These are phyloP conservation scores for Mellivora capensis DNA, from an alignment of 2,113 vertebrate species.

Conservation along the genomic window DNA sequence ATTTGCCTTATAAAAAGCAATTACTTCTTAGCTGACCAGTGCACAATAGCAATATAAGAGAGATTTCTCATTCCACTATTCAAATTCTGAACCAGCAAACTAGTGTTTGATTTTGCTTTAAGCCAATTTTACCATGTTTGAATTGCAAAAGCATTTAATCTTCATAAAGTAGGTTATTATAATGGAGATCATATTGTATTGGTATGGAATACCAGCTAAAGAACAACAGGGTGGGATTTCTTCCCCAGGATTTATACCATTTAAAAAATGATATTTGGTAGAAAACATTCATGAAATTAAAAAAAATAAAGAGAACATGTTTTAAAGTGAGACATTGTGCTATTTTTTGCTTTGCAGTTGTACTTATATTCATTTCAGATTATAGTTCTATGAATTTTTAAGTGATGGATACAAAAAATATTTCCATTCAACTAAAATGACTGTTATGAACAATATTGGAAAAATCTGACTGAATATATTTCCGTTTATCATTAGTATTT, in stretches of 20 bases:
- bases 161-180: constrained; percentile 89
- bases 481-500: not conserved
- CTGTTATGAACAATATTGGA: not conserved
- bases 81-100: constrained; percentile 87
- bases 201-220: constrained; percentile 72
- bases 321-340: not conserved
- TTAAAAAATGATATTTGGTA: not conserved
- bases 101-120: constrained; percentile 89
- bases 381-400: not conserved
- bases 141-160: constrained; percentile 91
- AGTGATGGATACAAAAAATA: not conserved
- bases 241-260: constrained; percentile 42
- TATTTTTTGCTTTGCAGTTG: not conserved
- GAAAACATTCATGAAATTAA: constrained; percentile 17
- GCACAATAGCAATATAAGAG: constrained; percentile 89
- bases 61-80: constrained; percentile 89
- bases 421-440: not conserved
- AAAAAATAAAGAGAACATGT: not conserved
- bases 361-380: not conserved
- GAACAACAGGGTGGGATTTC: constrained; percentile 59
- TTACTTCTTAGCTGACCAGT: constrained; percentile 94
- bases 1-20: constrained; percentile 99
- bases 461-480: not conserved
- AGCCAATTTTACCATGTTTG: constrained; percentile 89
- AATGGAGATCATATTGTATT: constrained; percentile 86